These are phyloP conservation scores for Aethina tumida DNA, from an alignment of 1,140 invertebrate species.

Conservation along the genomic window DNA sequence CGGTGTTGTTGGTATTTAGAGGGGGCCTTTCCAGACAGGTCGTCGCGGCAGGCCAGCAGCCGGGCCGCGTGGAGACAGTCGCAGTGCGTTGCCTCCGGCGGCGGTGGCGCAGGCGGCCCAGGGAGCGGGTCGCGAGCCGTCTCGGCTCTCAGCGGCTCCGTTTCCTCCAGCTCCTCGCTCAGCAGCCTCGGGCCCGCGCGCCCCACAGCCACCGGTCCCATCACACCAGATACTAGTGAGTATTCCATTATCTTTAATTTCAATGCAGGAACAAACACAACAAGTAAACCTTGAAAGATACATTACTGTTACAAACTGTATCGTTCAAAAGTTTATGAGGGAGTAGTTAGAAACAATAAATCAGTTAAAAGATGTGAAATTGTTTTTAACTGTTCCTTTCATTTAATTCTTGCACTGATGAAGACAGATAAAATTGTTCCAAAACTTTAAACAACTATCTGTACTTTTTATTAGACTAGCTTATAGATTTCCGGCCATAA, in stretches of 20 bases:
- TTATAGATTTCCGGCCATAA: too few relatives aligned
- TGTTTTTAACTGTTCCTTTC: not conserved
- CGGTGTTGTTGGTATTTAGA: constrained; percentile 38
- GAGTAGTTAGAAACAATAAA: too few relatives aligned
- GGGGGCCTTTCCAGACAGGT: constrained; percentile 61
- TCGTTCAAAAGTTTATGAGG: too few relatives aligned
- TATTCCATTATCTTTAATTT: constrained; percentile 7
- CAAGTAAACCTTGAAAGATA: too few relatives aligned
- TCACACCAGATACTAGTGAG: constrained; percentile 59
- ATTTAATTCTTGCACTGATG: not conserved
- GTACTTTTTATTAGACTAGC: too few relatives aligned
- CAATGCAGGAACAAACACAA: not conserved
- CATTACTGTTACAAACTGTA: too few relatives aligned
- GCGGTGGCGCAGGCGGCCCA: constrained; percentile 38
- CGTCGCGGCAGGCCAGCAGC: constrained; percentile 58
- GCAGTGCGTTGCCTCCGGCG: constrained; percentile 57
- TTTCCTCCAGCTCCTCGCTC: constrained; percentile 57
- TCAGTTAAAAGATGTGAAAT: not conserved
- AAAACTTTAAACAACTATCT: too few relatives aligned
- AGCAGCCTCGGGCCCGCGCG: constrained; percentile 49
- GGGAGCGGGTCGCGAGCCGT: constrained; percentile 44
- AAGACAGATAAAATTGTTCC: too few relatives aligned
- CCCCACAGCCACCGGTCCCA: constrained; percentile 49
- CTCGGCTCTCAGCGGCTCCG: constrained; percentile 55
- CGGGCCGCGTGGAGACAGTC: constrained; percentile 68